These are phyloP conservation scores for Coecobrya sp. DNA, from an alignment of 2,888 invertebrate species.

Conservation along the genomic window DNA sequence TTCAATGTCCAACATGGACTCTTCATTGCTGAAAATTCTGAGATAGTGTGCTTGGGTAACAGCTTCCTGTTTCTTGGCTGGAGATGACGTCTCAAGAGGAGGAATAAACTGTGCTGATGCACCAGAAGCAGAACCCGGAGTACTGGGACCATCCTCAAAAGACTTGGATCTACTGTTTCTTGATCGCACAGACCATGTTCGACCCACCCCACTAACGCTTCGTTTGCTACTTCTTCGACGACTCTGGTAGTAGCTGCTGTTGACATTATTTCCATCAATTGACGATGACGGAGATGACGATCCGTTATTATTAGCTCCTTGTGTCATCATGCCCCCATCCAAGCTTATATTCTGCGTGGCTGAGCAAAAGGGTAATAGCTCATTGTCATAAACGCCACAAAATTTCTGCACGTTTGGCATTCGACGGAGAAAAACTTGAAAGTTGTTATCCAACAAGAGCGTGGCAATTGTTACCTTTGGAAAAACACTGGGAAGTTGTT, in stretches of 20 bases:
- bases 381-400: slow-evolving; percentile 81
- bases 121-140: background rate
- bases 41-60: slow-evolving; percentile 57
- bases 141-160: slow-evolving; percentile 9
- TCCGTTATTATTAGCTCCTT: slow-evolving; percentile 49
- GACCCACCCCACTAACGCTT: background rate
- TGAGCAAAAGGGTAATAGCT: slow-evolving; percentile 72
- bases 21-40: slow-evolving; percentile 77
- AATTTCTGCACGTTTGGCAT: slow-evolving; percentile 75
- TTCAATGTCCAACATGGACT: slow-evolving; percentile 80
- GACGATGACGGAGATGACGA: slow-evolving; percentile 56
- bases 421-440: slow-evolving; percentile 74
- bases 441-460: slow-evolving; percentile 79
- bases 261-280: slow-evolving; percentile 28
- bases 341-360: slow-evolving; percentile 69
- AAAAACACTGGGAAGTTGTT: slow-evolving; percentile 76
- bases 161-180: slow-evolving; percentile 46
- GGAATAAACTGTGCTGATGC: background rate
- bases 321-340: slow-evolving; percentile 31
- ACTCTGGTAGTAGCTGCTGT: slow-evolving; percentile 11
- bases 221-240: slow-evolving; percentile 68
- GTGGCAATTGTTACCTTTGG: slow-evolving; percentile 64
- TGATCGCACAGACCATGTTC: slow-evolving; percentile 14
- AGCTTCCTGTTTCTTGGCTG: slow-evolving; percentile 20
- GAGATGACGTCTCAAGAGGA: background rate